These are phyloP conservation scores for Nephrocerus scutellatus DNA, from an alignment of 2,888 invertebrate genomes.

Conservation along the genomic window DNA sequence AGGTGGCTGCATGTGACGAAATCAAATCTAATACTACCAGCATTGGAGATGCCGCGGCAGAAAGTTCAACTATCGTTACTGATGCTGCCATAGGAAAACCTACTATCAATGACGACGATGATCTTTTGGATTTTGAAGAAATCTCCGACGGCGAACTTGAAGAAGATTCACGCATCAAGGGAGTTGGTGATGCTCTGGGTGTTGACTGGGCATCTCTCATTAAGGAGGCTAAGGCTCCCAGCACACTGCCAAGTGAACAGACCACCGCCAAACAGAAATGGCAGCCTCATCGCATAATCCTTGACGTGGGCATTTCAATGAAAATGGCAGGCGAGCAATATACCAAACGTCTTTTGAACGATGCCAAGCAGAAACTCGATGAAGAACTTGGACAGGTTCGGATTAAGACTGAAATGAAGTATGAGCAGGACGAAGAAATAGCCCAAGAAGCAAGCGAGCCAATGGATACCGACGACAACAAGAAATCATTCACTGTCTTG, in stretches of 20 bases:
- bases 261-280: constrained; percentile 66
- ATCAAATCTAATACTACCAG: constrained; percentile 18
- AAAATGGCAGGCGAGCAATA: constrained; percentile 67
- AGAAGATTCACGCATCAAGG: constrained; percentile 68
- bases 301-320: constrained; percentile 73
- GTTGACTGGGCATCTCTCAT: constrained; percentile 91
- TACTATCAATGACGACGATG: constrained; percentile 33
- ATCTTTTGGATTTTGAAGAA: constrained; percentile 73
- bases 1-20: constrained; percentile 18
- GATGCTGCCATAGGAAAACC: not conserved
- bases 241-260: constrained; percentile 38
- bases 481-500: constrained; percentile 1
- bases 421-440: too few species aligned
- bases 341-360: constrained; percentile 47
- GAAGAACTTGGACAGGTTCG: constrained; percentile 23
- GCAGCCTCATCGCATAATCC: constrained; percentile 71
- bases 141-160: constrained; percentile 86
- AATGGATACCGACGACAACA: constrained; percentile 16
- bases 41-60: constrained; percentile 8
- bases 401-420: constrained; percentile 27
- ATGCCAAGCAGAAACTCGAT: constrained; percentile 37
- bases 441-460: constrained; percentile 25
- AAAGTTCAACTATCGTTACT: constrained; percentile 22
- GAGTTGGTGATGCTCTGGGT: constrained; percentile 84
- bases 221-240: constrained; percentile 52